Percentiles rank a stretch among this genome's conserved stretches.
phyloP scores from a whole-genome alignment of 2,113 vertebrate genomes.

The Proteles cristata region DNA sequence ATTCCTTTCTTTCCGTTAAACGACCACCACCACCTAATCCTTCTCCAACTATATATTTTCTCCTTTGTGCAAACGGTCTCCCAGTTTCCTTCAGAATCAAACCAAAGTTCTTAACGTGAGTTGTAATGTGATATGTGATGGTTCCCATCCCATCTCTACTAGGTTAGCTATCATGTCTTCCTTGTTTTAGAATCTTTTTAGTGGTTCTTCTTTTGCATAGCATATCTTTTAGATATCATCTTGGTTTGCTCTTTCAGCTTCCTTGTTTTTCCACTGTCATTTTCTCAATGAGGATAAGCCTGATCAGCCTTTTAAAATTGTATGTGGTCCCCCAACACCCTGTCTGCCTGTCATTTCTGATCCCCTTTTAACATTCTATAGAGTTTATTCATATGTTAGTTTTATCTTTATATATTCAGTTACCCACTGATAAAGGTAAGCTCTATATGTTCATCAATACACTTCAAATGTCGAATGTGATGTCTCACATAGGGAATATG shows the following conservation, averaged over 20 bases:
- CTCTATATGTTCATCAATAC: background rate
- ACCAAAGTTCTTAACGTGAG: background rate
- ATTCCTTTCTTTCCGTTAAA: background rate
- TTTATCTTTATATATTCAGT: constrained; percentile 23
- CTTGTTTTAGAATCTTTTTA: background rate
- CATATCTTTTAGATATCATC: background rate
- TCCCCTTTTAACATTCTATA: background rate
- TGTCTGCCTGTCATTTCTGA: background rate
- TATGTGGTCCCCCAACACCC: background rate
- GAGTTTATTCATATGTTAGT: background rate
- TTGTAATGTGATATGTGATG: background rate
- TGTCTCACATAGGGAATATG: background rate
- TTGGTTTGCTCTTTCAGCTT: background rate
- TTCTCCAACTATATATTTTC: background rate
- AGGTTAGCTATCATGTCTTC: background rate
- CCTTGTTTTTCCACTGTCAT: background rate
- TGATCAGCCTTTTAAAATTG: background rate
- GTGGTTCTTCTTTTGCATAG: background rate
- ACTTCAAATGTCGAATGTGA: background rate
- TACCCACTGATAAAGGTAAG: background rate
- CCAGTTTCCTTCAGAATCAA: background rate
- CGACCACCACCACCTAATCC: background rate
- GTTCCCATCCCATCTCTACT: background rate
- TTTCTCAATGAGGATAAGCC: background rate
- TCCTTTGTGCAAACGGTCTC: background rate